A percentile compares a stretch with the other conserved stretches of the same genome.
These are phyloP conservation scores for Peromyscus aztecus DNA, from an alignment of 2,797 vertebrate genomes.

Conservation along the genomic window DNA sequence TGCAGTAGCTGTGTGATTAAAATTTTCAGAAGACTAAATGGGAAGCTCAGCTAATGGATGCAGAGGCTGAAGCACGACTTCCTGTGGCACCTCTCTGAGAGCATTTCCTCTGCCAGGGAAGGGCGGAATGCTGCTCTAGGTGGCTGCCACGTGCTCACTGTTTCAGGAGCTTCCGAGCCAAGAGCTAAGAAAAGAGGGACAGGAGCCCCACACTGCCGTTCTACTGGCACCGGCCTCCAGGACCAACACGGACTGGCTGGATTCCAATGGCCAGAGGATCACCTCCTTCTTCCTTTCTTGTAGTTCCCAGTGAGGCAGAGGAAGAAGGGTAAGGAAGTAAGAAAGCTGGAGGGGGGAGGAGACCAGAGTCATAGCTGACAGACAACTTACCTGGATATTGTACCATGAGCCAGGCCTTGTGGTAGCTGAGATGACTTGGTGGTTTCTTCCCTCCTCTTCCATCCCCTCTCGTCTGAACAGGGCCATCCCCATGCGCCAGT, in stretches of 20 bases:
- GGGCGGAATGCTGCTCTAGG: rapidly evolving
- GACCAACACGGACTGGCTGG: not conserved
- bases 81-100: rapidly evolving
- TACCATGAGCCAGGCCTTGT: not conserved
- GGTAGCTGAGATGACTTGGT: no score
- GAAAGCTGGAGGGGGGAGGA: not conserved
- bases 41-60: not conserved
- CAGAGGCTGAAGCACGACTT: not conserved
- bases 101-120: rapidly evolving
- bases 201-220: rapidly evolving
- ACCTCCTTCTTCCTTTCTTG: not conserved
- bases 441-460: not conserved
- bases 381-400: not conserved
- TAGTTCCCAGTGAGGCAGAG: not conserved
- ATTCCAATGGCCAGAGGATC: not conserved
- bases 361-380: not conserved
- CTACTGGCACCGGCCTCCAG: not conserved
- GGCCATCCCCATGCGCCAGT: not conserved
- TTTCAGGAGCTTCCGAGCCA: no score
- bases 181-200: not conserved
- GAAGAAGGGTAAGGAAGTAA: not conserved
- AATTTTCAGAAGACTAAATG: not conserved
- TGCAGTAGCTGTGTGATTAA: not conserved
- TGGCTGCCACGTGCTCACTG: no score
- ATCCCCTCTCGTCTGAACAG: no score